Base-by-base conservation (phyloP, 2,888 invertebrate genomes). In the Linnaemya vulpina region DNA sequence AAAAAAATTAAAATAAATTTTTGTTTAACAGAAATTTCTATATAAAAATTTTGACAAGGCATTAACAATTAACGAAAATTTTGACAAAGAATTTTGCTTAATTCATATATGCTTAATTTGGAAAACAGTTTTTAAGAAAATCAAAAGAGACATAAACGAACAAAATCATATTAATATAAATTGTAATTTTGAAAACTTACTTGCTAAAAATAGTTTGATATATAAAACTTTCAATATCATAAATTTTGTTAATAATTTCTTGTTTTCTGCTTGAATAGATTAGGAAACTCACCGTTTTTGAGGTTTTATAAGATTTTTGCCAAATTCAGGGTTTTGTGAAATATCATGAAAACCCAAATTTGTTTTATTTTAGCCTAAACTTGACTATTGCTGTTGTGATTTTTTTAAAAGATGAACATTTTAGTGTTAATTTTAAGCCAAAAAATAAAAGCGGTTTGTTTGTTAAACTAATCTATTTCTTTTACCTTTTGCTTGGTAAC, bases 281-380 rank as follows among this genome's bases (percentile, higher is more conserved):
- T 90, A 91, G 90, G 89, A 90, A 91, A 90, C 91, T 90, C 89
- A 90, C 91, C 91, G 90, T 89, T 89, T n/a, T 86, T 86, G 62
- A 75, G 82, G 88, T 86, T 86, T 87, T 87, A 87, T 89, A 68
- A 87, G 30, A 82, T 83, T 83, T 79, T 75, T 77, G 20, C 3
- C 43, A 71, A 82, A 77, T 38, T 81, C 20, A 62, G 80, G 87
- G 86, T 87, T 88, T 68, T 4, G 17, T 68, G 62, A 22, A 20
- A 53, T 46, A 40, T 3, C 40, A 30, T 17, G 68, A 15, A 30
- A 63, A 76, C 20, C 20, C 49, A 40, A 77, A 51, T 35, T 77
- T 73, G 20, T 60, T 55, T 73, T 40, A 49, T 15, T 40, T 58
- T 70, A 78, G 84, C 86, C 89, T 82, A 87, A 80, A 82, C 35